phyloP scores from a whole-genome alignment of 2,113 vertebrate genomes.

The Pandion haliaetus region DNA sequence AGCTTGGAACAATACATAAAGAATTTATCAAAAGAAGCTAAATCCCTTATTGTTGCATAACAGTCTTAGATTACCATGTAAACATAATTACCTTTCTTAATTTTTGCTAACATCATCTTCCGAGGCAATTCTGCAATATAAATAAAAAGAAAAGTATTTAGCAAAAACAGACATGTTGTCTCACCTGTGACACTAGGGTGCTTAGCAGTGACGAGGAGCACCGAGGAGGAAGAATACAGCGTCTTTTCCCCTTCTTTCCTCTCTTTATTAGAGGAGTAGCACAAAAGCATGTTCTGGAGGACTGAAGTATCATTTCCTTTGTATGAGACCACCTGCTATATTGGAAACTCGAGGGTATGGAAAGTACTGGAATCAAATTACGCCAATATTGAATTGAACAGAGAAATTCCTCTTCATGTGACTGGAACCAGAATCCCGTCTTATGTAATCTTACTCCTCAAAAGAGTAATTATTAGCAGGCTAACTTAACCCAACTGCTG shows the following conservation, averaged over 20 bases:
- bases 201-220: not conserved
- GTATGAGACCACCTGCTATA: not conserved
- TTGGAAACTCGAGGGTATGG: not conserved
- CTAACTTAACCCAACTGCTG: not conserved
- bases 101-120: not conserved
- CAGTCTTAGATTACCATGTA: not conserved
- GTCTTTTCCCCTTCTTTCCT: not conserved
- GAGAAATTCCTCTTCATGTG: not conserved
- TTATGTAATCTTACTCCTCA: not conserved
- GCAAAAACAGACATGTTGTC: not conserved
- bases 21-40: not conserved
- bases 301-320: not conserved
- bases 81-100: conserved; percentile 29
- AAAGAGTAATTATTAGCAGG: not conserved
- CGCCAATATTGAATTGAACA: not conserved
- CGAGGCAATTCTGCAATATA: conserved; percentile 9
- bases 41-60: not conserved
- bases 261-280: not conserved
- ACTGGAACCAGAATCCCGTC: not conserved
- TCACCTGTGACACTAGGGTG: not conserved
- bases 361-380: not conserved
- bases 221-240: not conserved
- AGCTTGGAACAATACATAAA: not conserved
- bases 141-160: not conserved
- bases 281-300: not conserved